A percentile compares a stretch with the other conserved stretches of the same genome.
These are phyloP conservation scores for Clarias platycephalus DNA, from an alignment of 2,797 vertebrate species.

Conservation along the genomic window DNA sequence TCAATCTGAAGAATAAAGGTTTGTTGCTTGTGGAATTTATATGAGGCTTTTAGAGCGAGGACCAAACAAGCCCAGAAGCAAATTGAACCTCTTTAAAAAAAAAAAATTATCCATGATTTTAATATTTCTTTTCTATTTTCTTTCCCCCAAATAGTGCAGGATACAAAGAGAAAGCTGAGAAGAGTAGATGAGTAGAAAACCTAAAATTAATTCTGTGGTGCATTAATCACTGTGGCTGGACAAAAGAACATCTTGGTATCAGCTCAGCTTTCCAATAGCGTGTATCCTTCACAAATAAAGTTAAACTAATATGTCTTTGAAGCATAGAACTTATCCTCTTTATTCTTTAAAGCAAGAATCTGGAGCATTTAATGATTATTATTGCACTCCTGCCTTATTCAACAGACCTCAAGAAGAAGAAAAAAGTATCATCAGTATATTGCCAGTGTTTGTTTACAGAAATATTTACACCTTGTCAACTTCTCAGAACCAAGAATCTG, in stretches of 20 bases:
- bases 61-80: neutral
- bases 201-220: neutral
- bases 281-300: neutral
- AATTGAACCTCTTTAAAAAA: neutral
- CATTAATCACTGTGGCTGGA: neutral
- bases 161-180: neutral
- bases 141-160: neutral
- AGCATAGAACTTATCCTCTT: neutral
- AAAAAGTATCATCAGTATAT: neutral
- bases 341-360: neutral
- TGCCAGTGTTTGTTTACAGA: neutral
- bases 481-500: neutral
- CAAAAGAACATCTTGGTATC: neutral
- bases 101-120: neutral
- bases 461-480: constrained; percentile 7
- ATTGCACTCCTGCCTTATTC: no score
- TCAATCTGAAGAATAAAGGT: neutral
- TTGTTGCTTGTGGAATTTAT: neutral
- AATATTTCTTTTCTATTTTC: neutral
- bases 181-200: no score
- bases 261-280: neutral
- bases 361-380: neutral
- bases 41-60: neutral
- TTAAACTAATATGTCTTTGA: neutral
- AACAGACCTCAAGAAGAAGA: neutral